Percentiles rank a stretch among this genome's conserved stretches.
Evolutionary conservation across 2,797 vertebrate species (phyloP).

Genomic region (Spinus olivaceus): DNA sequence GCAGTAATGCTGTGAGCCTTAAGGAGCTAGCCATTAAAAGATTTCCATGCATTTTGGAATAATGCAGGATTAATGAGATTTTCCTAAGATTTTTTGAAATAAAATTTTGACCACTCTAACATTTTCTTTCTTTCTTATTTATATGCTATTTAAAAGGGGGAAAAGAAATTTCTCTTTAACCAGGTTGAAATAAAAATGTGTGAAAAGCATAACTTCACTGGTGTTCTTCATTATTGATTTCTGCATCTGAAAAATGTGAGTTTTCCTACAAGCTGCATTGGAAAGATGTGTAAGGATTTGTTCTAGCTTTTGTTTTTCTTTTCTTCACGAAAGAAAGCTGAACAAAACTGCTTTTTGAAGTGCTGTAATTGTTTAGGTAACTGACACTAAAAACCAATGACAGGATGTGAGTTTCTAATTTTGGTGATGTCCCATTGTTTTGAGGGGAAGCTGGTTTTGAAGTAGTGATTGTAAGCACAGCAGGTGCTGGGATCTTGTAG

Average conservation of each 20-base stretch:
- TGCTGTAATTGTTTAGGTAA: conserved; percentile 47
- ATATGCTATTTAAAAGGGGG: neutral
- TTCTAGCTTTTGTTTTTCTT: neutral
- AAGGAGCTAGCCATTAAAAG: neutral
- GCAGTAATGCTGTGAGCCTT: neutral
- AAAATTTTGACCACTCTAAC: neutral
- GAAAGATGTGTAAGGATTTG: neutral
- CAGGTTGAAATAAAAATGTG: neutral
- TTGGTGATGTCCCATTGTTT: conserved; percentile 44
- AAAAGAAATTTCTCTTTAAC: neutral
- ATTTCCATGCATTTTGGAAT: neutral
- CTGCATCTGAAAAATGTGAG: neutral
- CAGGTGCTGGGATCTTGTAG: conserved; percentile 15
- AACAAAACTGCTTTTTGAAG: conserved; percentile 17
- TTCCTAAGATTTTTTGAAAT: neutral
- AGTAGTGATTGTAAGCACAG: conserved; percentile 46
- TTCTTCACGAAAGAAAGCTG: neutral
- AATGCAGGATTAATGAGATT: neutral
- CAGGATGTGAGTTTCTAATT: conserved; percentile 60
- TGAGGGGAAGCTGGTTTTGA: conserved; percentile 41
- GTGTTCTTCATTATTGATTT: neutral
- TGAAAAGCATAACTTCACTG: neutral
- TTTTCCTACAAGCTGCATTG: neutral
- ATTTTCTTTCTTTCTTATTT: neutral
- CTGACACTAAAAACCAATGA: neutral